These are phyloP conservation scores for Protula sp. DNA, from an alignment of 2,888 invertebrate species.

Conservation along the genomic window DNA sequence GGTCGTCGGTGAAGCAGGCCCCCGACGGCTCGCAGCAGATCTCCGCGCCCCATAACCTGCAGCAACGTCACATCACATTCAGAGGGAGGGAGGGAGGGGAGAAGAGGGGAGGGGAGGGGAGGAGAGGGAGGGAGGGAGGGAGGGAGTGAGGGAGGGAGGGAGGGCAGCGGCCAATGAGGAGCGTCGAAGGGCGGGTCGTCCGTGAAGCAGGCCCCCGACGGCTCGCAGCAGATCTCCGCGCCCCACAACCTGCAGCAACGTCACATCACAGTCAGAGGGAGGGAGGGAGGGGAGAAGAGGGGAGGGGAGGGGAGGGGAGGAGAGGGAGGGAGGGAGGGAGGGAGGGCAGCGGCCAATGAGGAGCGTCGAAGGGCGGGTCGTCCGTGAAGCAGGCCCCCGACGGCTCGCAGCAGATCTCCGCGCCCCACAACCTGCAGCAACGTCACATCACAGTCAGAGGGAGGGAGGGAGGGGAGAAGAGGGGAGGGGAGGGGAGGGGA, in stretches of 20 bases:
- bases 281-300: background rate
- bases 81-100: background rate
- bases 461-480: background rate
- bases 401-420: too few species aligned
- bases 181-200: too few species aligned
- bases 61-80: background rate
- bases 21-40: background rate
- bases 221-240: background rate
- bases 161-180: too few species aligned
- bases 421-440: too few species aligned
- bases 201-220: too few species aligned
- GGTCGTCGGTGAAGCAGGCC: too few species aligned
- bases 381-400: background rate
- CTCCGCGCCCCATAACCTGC: background rate
- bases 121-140: too few species aligned
- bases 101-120: too few species aligned
- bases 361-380: background rate
- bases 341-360: background rate
- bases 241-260: background rate
- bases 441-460: slow-evolving; percentile 56
- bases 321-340: slow-evolving; percentile 2
- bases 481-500: background rate
- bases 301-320: too few species aligned
- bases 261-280: background rate
- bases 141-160: too few species aligned